Evolutionary conservation across 2,113 vertebrate species (phyloP).

Genomic region (Saimiri boliviensis): DNA sequence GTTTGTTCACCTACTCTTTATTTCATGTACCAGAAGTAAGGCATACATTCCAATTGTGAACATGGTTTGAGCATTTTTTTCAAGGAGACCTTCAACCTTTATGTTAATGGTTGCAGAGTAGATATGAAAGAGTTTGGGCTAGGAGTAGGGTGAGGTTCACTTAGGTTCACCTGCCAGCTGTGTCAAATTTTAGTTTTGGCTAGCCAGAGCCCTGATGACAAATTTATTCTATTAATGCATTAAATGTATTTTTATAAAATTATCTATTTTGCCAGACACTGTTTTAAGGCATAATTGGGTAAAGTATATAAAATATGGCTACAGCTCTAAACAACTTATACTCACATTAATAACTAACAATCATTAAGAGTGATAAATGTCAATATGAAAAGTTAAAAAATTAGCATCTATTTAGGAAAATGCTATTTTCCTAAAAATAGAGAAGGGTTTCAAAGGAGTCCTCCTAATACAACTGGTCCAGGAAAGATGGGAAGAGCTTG

Average conservation of each 20-base stretch:
- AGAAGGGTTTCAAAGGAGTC: background rate
- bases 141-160: background rate
- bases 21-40: background rate
- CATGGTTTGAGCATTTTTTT: background rate
- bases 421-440: background rate
- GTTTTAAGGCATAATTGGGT: background rate
- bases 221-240: background rate
- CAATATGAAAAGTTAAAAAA: background rate
- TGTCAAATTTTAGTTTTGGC: conserved; percentile 17
- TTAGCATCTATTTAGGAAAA: background rate
- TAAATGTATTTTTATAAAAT: background rate
- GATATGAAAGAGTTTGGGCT: background rate
- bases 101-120: background rate
- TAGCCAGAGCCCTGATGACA: background rate
- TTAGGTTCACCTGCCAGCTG: background rate
- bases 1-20: background rate
- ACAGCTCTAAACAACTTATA: background rate
- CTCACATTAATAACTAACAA: background rate
- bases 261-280: background rate
- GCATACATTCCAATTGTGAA: background rate
- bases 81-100: background rate
- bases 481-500: background rate
- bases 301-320: background rate
- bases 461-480: background rate
- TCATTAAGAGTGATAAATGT: background rate